Base-by-base conservation (phyloP, 2,888 invertebrate species). In the Nyleta sp. region DNA sequence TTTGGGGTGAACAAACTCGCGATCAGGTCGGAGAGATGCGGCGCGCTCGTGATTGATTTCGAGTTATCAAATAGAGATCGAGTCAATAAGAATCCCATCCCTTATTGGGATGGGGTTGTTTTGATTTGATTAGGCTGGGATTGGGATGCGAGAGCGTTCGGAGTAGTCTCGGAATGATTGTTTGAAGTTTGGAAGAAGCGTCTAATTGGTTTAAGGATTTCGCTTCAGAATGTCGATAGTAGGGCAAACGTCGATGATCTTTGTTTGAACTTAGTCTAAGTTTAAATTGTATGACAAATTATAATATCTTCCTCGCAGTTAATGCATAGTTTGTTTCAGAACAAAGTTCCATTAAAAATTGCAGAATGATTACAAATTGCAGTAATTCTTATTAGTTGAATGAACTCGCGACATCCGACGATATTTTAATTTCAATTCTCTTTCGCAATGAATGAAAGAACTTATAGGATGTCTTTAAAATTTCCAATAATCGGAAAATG, bases 51-150 rank as follows among this genome's bases (percentile, higher is more conserved):
- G 59, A 44, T 59, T 42, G 31, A 42, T 59, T 38, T 55, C 15
- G 8, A 7, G 10, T 59, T 44, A 44, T 59, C 42, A 28, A 44
- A 59, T 59, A n/a, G 44, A 22, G n/a, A 31, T 59, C n/a, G 31
- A 59, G 42, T 59, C 59, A 59, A 59, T 44, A 59, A 44, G 31
- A 24, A 24, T 24, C 24, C 7, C 24, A 7, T 7, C 7, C 24
- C 24, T n/a, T n/a, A n/a, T n/a, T n/a, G n/a, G 24, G 59, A 17
- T 57, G 31, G 20, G 18, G 42, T 17, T 57, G 42, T 42, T 59
- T 59, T 44, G 44, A 44, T 44, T 59, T 31, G 28, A 57, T 38
- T 53, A 20, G 20, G 3, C 1, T 11, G 22, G n/a, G 22, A 35
- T 40, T 8, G 40, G 42, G 11, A 5, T 5, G 13, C 7, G 35